phyloP scores from a whole-genome alignment of 2,113 vertebrate species.

The Orthonyx spaldingii region DNA sequence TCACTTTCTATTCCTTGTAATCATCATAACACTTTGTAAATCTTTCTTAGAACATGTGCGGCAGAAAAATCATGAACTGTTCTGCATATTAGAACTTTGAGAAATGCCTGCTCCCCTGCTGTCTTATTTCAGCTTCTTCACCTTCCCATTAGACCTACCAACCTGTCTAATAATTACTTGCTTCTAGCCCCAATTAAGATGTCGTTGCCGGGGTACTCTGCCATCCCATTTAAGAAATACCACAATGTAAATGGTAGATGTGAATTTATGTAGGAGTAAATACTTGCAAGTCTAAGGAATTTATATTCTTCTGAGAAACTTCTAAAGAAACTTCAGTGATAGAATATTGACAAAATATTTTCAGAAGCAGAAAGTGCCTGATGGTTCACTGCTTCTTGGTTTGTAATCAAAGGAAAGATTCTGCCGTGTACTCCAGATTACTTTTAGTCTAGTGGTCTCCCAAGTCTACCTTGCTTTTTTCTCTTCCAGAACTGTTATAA shows the following conservation, averaged over 20 bases:
- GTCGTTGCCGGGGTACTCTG: background rate
- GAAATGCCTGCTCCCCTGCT: background rate
- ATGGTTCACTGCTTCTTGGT: background rate
- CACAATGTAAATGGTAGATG: background rate
- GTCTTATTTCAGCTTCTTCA: background rate
- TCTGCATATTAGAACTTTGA: background rate
- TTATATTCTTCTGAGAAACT: background rate
- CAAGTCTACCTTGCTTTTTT: background rate
- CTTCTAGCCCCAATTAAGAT: background rate
- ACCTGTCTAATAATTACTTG: background rate
- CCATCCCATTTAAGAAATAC: background rate
- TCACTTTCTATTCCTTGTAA: background rate
- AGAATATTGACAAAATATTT: background rate
- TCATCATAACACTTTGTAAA: background rate
- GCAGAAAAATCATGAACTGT: background rate
- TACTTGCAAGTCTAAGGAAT: background rate
- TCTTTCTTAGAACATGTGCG: background rate
- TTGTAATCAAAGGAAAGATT: background rate
- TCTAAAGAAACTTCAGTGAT: background rate
- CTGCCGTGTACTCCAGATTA: background rate
- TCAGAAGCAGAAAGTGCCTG: background rate
- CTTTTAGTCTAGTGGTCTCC: background rate
- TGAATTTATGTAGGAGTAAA: background rate
- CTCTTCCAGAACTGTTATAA: background rate
- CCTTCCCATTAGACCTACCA: background rate